Base-by-base conservation (phyloP, 2,797 vertebrate genomes). In the Cyclura pinguis region DNA sequence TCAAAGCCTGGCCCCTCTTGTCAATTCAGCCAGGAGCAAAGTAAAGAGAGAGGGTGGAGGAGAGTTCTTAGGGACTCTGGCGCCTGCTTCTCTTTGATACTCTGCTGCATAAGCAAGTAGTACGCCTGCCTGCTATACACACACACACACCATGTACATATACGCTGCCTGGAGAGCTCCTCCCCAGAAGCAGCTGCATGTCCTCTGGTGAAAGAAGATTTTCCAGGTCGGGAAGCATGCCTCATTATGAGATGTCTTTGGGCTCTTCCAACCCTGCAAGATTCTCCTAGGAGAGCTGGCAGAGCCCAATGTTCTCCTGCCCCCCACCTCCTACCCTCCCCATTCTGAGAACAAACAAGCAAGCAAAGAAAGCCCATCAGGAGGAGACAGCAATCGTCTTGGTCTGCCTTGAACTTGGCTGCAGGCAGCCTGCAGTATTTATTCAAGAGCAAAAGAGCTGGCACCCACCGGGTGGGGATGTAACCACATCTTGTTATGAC, bases 401-500 rank as follows among this genome's bases (percentile, higher is more conserved):
- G 1, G 67, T 50, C 59, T 57, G 50, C 32, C 27, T 38, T 59
- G 57, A 0, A 13, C 50, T 47, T 24, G 78, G 72, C 69, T 57
- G 72, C 42, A 27, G 85, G 78, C 62, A 59, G 22, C 50, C 81
- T 6, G 29, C 59, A 4, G 84, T 13, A 38, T 77, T 80, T 83
- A 59, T 83, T 84, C 59, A 1, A 35, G 62, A 35, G 50, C 83
- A 62, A 57, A 10, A n/a, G 47, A 57, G 69, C 84, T 80, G 88
- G 72, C 73, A 83, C 59, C 73, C 14, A 32, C 59, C 6, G 38
- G 62, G 84, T 47, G 78, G 72, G 38, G 62, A 89, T 83, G 84
- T 89, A 86, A 77, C 91, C 82, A 69, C 88, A 86, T 89, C 84
- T 83, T 86, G 72, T 57, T 72, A 69, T 89, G 35, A 83, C 80